Conservation (phyloP, 2,888 invertebrate genomes). For the Ormyrus nitidulus region DNA sequence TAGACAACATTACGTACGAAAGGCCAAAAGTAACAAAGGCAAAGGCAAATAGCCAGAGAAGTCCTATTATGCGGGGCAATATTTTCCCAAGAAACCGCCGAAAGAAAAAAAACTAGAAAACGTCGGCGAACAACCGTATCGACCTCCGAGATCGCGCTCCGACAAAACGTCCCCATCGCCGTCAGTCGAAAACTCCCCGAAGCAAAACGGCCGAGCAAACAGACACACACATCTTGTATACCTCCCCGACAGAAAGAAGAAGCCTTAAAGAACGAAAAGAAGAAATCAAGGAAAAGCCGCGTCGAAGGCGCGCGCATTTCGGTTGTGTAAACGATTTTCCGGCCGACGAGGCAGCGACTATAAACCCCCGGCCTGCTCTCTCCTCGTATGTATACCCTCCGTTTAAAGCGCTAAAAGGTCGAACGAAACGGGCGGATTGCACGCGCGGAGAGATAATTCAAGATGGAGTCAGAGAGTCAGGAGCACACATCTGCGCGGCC, state of each 20-base stretch:
- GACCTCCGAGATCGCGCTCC: slow-evolving; percentile 41
- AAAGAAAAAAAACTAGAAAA: slow-evolving; percentile 22
- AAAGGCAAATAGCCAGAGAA: slow-evolving; percentile 38
- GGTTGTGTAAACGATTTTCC: slow-evolving; percentile 37
- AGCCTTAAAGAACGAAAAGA: neutral
- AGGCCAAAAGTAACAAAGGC: too few relatives aligned
- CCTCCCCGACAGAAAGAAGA: neutral
- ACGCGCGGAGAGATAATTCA: slow-evolving; percentile 66
- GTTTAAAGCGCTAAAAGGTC: slow-evolving; percentile 42
- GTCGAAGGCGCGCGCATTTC: neutral
- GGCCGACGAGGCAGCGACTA: neutral
- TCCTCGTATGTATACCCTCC: too few relatives aligned
- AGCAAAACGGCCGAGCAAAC: neutral
- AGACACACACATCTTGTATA: neutral
- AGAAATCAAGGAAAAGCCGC: slow-evolving; percentile 7
- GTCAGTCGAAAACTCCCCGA: slow-evolving; percentile 1
- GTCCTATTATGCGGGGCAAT: slow-evolving; percentile 25
- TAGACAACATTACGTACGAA: too few relatives aligned
- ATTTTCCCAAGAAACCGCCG: neutral
- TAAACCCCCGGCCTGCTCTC: neutral
- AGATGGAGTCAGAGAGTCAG: slow-evolving; percentile 74
- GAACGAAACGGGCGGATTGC: neutral
- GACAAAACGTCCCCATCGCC: slow-evolving; percentile 8
- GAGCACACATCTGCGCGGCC: slow-evolving; percentile 60
- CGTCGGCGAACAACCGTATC: slow-evolving; percentile 28